Evolutionary conservation across 1,140 invertebrate genomes (phyloP).

Genomic region (Conopomorpha cramerella): DNA sequence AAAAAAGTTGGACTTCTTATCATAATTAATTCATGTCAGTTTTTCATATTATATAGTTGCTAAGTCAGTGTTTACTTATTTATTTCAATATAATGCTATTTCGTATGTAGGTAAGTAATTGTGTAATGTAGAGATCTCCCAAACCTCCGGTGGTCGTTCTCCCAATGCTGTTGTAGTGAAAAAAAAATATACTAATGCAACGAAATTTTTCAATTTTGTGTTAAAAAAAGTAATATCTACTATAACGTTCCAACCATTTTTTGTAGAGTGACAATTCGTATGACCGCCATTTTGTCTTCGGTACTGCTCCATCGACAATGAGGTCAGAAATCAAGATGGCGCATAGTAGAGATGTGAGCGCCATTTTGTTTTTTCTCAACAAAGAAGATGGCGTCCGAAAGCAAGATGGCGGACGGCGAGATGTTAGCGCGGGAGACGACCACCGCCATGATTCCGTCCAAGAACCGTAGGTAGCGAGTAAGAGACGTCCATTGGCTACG

Average conservation of each 20-base stretch:
- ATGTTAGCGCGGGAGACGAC: slow-evolving; percentile 21
- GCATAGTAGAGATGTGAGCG: too few species aligned
- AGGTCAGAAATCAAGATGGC: too few species aligned
- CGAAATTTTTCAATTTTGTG: slow-evolving; percentile 33
- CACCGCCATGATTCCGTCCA: slow-evolving; percentile 58
- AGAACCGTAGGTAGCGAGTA: slow-evolving; percentile 54
- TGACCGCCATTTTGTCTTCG: slow-evolving; percentile 12
- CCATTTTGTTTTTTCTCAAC: not conserved
- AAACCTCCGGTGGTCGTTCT: slow-evolving; percentile 42
- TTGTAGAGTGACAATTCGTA: too few species aligned
- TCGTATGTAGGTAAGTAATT: slow-evolving; percentile 53
- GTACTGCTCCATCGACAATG: too few species aligned
- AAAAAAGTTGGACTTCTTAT: too few species aligned
- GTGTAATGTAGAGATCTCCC: slow-evolving; percentile 58
- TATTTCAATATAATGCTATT: slow-evolving; percentile 54
- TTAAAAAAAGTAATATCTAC: too few species aligned
- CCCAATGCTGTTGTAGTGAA: slow-evolving; percentile 14
- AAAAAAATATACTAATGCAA: slow-evolving; percentile 43
- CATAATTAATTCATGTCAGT: slow-evolving; percentile 57
- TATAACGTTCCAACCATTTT: too few species aligned
- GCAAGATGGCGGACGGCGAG: slow-evolving; percentile 9
- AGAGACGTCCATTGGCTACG: slow-evolving; percentile 58
- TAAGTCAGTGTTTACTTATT: slow-evolving; percentile 60
- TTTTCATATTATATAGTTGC: too few species aligned
- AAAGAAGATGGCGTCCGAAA: slow-evolving; percentile 4